Base-by-base conservation (phyloP, 2,888 invertebrate species). In the Falcaria lacertinaria region DNA sequence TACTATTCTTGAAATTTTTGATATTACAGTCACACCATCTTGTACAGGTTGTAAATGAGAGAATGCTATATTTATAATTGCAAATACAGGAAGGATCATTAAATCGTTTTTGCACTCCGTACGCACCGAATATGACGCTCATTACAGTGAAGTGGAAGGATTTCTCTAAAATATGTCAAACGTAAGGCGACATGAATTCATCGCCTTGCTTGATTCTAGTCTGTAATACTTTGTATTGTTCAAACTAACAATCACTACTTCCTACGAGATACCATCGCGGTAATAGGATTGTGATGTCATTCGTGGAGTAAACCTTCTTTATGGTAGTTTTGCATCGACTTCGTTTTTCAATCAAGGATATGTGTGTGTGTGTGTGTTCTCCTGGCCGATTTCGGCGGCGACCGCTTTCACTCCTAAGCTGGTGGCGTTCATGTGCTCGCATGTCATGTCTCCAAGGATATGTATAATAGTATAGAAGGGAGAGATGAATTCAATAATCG, bases 91-190 rank as follows among this genome's bases (percentile, higher is more conserved):
- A n/a, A n/a, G n/a, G n/a, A n/a, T n/a, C n/a, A n/a, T n/a, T n/a
- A n/a, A n/a, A 22, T n/a, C 34, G 55, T 37, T 51, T 71, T 32
- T 80, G 70, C 68, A 17, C 53, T 63, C 83, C 33, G 46, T 84
- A 71, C 72, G 36, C 56, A 49, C 63, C 77, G 72, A 86, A 86
- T 86, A 86, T 83, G 85, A 87, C 80, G 84, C 87, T 88, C 87
- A 88, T 89, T 88, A 89, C 73, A 75, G 74, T 72, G 69, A 70
- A 74, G 72, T 76, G 71, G 70, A 67, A 80, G 76, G 80, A 87
- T 86, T 85, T 81, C 82, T 79, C 85, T 87, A 85, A 89, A 87
- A 88, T 87, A 88, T 87, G 88, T 87, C 84, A 87, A 86, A 88
- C 78, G 81, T 81, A 81, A 80, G n/a, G n/a, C 57, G 47, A 43